Percentiles rank a stretch among this genome's conserved stretches.
Conservation (phyloP, 2,113 vertebrate species). For the Procavia capensis region DNA sequence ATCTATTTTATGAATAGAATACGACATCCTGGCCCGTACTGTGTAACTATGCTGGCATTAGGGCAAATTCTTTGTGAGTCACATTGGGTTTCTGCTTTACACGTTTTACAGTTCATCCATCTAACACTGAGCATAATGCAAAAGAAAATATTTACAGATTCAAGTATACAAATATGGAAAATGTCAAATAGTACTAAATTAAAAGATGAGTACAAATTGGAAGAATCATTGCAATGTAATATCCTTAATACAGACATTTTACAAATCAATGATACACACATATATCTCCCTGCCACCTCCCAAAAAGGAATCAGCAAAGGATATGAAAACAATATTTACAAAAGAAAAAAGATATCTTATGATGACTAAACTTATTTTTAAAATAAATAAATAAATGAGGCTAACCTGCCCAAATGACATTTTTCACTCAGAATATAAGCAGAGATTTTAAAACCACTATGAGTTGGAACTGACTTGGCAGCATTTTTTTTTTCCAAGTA, state of each 20-base stretch:
- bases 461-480: too few relatives aligned
- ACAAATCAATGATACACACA: not conserved
- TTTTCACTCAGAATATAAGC: not conserved
- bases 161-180: not conserved
- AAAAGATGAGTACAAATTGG: conserved; percentile 45
- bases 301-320: not conserved
- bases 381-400: not conserved
- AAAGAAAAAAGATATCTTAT: not conserved
- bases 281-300: accelerated
- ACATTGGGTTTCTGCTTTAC: not conserved
- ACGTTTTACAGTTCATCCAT: not conserved
- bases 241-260: not conserved
- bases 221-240: conserved; percentile 2
- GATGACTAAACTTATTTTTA: not conserved
- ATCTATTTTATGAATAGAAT: not conserved
- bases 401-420: not conserved
- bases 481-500: too few relatives aligned
- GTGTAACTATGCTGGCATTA: not conserved
- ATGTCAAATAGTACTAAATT: not conserved
- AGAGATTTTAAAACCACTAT: not conserved
- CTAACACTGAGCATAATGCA: not conserved
- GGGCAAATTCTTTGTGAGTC: not conserved
- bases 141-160: not conserved
- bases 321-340: not conserved
- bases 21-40: not conserved